Conservation (phyloP, 2,113 vertebrate species). For the Marmota flaviventris region DNA sequence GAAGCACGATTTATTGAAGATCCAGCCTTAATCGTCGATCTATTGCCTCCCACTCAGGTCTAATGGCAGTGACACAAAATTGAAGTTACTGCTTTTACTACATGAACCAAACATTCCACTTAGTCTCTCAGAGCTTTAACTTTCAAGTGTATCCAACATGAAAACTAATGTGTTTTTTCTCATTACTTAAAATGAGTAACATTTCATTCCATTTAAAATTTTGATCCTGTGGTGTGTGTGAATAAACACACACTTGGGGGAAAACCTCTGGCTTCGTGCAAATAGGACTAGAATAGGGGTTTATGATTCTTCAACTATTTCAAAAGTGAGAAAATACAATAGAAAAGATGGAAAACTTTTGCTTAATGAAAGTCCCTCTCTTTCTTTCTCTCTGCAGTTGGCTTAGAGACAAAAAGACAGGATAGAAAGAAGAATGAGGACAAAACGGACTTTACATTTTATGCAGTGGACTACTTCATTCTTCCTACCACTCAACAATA, state of each 20-base stretch:
- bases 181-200: background rate
- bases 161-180: background rate
- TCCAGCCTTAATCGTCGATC: background rate
- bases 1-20: background rate
- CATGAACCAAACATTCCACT: background rate
- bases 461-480: background rate
- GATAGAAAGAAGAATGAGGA: background rate
- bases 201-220: background rate
- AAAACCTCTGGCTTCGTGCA: background rate
- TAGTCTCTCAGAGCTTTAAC: background rate
- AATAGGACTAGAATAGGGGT: background rate
- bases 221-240: background rate
- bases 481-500: background rate
- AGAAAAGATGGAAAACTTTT: background rate
- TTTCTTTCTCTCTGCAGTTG: background rate
- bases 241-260: background rate
- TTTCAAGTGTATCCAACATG: background rate
- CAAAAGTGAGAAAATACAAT: background rate
- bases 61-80: background rate
- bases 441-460: background rate
- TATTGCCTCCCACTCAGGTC: background rate
- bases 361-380: background rate
- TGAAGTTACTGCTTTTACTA: background rate
- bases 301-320: constrained; percentile 1
- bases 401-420: background rate